A percentile compares a stretch with the other conserved stretches of the same genome.
Evolutionary conservation across 2,888 invertebrate species (phyloP).

Genomic region (Ctena decussata): DNA sequence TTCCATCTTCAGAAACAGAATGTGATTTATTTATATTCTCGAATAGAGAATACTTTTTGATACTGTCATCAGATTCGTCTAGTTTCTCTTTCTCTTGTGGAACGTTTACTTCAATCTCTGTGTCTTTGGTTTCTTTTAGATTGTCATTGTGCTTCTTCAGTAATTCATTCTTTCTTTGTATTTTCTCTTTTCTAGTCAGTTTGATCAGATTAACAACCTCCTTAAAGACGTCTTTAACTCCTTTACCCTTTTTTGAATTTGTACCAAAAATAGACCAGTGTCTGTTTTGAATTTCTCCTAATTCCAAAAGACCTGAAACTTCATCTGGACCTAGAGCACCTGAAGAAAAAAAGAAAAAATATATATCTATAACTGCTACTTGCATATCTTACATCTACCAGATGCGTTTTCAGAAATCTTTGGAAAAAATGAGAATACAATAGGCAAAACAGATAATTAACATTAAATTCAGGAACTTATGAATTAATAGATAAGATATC

Average conservation of each 20-base stretch:
- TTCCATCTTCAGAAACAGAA: not conserved
- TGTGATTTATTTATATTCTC: not conserved
- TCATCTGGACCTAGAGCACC: constrained; percentile 42
- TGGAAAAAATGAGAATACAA: no score
- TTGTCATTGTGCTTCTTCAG: constrained; percentile 4
- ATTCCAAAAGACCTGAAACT: constrained; percentile 37
- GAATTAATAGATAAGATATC: no score
- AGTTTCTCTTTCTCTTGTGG: not conserved
- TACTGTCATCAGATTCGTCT: not conserved
- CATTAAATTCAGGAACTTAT: no score
- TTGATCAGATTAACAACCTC: constrained; percentile 56
- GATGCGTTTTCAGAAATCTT: no score
- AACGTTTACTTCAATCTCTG: not conserved
- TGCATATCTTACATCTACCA: no score
- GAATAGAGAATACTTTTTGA: not conserved
- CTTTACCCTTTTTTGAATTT: constrained; percentile 27
- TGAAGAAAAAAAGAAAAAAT: no score
- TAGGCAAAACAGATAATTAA: no score
- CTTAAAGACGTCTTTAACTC: constrained; percentile 36
- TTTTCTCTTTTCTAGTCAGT: constrained; percentile 49
- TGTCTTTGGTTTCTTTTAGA: not conserved
- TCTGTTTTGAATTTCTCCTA: constrained; percentile 36
- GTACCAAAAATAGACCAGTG: constrained; percentile 49
- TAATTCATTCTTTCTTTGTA: not conserved
- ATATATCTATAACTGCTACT: no score